phyloP scores from a whole-genome alignment of 2,888 invertebrate genomes.

The Mystacides longicornis region DNA sequence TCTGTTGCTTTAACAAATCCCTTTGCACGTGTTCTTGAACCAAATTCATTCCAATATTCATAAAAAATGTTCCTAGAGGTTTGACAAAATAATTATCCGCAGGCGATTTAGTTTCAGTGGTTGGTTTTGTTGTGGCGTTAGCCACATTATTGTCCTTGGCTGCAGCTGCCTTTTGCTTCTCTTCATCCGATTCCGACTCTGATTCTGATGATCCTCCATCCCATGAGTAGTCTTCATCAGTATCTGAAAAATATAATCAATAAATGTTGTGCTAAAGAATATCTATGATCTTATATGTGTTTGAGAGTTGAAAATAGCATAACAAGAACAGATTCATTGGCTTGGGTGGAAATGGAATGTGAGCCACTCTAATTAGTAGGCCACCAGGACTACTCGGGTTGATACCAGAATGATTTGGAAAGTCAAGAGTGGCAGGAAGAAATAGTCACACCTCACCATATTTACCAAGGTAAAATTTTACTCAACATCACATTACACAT shows the following conservation, averaged over 20 bases:
- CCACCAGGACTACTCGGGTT: too few relatives aligned
- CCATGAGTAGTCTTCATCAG: background rate
- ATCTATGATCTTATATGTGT: too few relatives aligned
- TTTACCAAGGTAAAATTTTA: too few relatives aligned
- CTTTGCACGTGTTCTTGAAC: conserved; percentile 90
- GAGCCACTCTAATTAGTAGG: too few relatives aligned
- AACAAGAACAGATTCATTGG: too few relatives aligned
- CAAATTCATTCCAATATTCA: conserved; percentile 82
- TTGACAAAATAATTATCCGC: conserved; percentile 73
- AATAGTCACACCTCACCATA: too few relatives aligned
- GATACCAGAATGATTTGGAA: too few relatives aligned
- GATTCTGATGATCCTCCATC: background rate
- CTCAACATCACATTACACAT: too few relatives aligned
- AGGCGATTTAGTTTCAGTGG: background rate
- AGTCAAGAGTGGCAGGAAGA: too few relatives aligned
- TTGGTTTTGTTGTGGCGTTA: background rate
- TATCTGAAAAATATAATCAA: background rate
- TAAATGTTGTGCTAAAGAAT: too few relatives aligned
- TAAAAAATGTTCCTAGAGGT: conserved; percentile 83
- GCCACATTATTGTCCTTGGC: conserved; percentile 44
- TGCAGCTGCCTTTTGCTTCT: conserved; percentile 37
- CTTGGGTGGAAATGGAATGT: too few relatives aligned
- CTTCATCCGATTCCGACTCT: conserved; percentile 37
- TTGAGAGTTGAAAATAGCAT: too few relatives aligned
- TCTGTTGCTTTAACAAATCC: conserved; percentile 83